phyloP scores from a whole-genome alignment of 2,113 vertebrate genomes.

The Rhadina sibilatrix region DNA sequence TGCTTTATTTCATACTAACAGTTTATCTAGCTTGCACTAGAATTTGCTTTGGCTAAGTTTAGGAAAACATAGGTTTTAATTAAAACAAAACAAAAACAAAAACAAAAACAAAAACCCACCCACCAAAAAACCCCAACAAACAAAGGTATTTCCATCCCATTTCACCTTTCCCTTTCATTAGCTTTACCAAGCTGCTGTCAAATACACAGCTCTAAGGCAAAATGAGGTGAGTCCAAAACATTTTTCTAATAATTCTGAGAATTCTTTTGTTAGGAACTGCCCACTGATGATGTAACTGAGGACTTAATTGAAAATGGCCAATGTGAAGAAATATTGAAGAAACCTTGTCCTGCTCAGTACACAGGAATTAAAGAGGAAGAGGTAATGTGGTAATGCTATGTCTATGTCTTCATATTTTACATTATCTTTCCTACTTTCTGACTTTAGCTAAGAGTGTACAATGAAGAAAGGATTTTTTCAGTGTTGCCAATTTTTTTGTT shows the following conservation, averaged over 20 bases:
- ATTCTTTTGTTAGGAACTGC: conserved; percentile 80
- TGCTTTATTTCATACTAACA: not conserved
- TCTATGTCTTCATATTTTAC: not conserved
- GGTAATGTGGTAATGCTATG: conserved; percentile 75
- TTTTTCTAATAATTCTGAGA: not conserved
- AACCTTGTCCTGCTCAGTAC: conserved; percentile 86
- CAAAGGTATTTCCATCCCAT: not conserved
- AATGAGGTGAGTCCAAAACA: not conserved
- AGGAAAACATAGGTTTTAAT: not conserved
- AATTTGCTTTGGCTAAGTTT: not conserved
- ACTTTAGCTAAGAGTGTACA: not conserved
- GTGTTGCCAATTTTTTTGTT: not conserved
- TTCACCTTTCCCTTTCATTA: not conserved
- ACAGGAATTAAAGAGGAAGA: conserved; percentile 87
- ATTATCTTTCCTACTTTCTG: not conserved
- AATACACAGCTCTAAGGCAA: not conserved
- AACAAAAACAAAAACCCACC: too few species aligned
- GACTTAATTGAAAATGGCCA: conserved; percentile 87
- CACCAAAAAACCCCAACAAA: not conserved
- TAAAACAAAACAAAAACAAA: too few species aligned
- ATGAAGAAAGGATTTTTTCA: not conserved
- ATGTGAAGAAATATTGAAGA: conserved; percentile 86
- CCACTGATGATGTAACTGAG: conserved; percentile 79
- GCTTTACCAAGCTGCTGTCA: not conserved
- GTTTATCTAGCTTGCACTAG: not conserved